phyloP scores from a whole-genome alignment of 2,113 vertebrate species.

The Paraplagusia blochii region DNA sequence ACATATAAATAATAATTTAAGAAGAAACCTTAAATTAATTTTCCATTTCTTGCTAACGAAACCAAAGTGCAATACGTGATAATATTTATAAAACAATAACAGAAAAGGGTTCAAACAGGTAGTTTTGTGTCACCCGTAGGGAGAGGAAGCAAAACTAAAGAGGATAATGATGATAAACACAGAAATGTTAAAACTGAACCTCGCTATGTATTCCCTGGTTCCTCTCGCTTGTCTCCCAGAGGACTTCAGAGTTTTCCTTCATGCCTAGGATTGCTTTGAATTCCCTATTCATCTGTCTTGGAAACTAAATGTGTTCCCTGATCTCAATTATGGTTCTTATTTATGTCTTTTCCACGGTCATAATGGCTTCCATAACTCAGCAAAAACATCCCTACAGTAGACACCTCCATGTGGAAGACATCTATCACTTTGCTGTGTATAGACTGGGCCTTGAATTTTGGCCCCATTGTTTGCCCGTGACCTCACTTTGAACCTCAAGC shows the following conservation, averaged over 20 bases:
- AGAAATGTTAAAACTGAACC: no score
- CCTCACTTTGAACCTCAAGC: slow-evolving; percentile 32
- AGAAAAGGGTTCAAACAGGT: no score
- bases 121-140: no score
- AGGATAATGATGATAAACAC: no score
- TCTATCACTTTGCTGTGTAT: slow-evolving; percentile 21
- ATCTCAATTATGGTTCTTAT: slow-evolving; percentile 39
- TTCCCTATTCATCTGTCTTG: slow-evolving; percentile 26
- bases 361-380: slow-evolving; percentile 38
- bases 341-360: slow-evolving; percentile 37
- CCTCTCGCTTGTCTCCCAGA: neutral
- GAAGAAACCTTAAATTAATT: no score
- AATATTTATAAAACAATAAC: no score
- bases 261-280: slow-evolving; percentile 18
- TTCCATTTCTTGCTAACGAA: no score
- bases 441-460: slow-evolving; percentile 21
- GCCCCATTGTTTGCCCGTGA: slow-evolving; percentile 17
- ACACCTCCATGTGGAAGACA: slow-evolving; percentile 43
- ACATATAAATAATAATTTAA: no score
- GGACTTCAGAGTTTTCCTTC: slow-evolving; percentile 14
- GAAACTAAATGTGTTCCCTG: slow-evolving; percentile 37
- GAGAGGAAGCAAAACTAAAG: no score
- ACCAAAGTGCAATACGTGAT: no score
- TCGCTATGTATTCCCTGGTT: neutral
- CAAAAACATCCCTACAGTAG: slow-evolving; percentile 34